Evolutionary conservation across 2,797 vertebrate species (phyloP).

Genomic region (Glyptemys insculpta): DNA sequence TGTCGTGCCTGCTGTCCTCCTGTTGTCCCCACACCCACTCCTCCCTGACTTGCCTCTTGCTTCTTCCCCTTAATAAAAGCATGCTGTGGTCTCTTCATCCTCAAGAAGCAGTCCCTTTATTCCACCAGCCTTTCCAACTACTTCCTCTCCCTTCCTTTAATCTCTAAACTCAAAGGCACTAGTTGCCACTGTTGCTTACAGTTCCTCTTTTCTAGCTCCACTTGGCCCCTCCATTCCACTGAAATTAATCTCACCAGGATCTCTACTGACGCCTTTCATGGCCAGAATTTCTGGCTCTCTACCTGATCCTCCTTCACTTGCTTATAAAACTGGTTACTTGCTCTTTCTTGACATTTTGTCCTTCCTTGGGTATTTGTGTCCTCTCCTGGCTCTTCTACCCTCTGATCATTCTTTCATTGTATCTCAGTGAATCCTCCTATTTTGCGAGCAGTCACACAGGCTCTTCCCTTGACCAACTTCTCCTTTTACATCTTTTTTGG

Average conservation of each 20-base stretch:
- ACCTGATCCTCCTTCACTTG: neutral
- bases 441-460: neutral
- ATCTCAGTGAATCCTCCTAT: neutral
- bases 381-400: neutral
- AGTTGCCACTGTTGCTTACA: neutral
- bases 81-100: neutral
- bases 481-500: neutral
- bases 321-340: neutral
- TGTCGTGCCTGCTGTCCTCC: neutral
- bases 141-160: neutral
- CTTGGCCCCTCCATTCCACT: neutral
- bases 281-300: neutral
- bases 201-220: neutral
- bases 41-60: neutral
- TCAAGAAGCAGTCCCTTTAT: neutral
- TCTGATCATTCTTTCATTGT: neutral
- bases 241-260: neutral
- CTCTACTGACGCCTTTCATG: neutral
- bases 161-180: neutral
- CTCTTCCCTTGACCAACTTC: neutral
- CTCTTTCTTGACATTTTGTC: neutral
- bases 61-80: neutral
- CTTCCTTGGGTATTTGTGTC: neutral
- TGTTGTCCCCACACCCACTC: too few species aligned
- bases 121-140: neutral